A percentile compares a stretch with the other conserved stretches of the same genome.
Evolutionary conservation across 2,888 invertebrate species (phyloP).

Genomic region (Eumerus sabulonum): DNA sequence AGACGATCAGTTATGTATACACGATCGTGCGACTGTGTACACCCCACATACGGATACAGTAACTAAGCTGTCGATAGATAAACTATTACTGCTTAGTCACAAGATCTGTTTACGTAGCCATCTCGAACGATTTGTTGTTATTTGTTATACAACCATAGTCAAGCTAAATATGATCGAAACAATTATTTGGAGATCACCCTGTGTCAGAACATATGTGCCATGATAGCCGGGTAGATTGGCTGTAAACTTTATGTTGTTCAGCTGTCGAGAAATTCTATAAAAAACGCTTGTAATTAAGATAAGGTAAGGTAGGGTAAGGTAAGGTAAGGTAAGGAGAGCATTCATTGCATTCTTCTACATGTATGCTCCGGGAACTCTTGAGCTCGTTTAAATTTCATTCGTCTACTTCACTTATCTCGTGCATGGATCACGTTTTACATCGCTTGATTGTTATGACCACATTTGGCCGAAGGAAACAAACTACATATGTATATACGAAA

Average conservation of each 20-base stretch:
- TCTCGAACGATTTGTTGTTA: slow-evolving; percentile 50
- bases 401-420: slow-evolving; percentile 67
- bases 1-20: slow-evolving; percentile 43
- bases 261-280: slow-evolving; percentile 72
- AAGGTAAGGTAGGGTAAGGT: no score
- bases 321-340: slow-evolving; percentile 69
- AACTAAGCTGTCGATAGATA: slow-evolving; percentile 64
- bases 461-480: slow-evolving; percentile 64
- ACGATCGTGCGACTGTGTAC: slow-evolving; percentile 22
- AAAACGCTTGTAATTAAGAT: slow-evolving; percentile 71
- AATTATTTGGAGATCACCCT: no score
- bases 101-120: slow-evolving; percentile 56
- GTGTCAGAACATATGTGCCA: slow-evolving; percentile 51
- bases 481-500: background rate
- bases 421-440: slow-evolving; percentile 65
- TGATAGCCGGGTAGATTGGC: slow-evolving; percentile 45
- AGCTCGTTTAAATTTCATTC: slow-evolving; percentile 67
- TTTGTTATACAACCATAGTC: slow-evolving; percentile 31
- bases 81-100: slow-evolving; percentile 61
- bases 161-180: background rate
- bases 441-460: slow-evolving; percentile 68
- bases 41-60: slow-evolving; percentile 53
- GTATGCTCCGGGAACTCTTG: slow-evolving; percentile 22
- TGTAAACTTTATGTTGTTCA: slow-evolving; percentile 66
- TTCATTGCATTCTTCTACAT: slow-evolving; percentile 53